phyloP scores from a whole-genome alignment of 2,797 vertebrate genomes.

The Macroramphosus scolopax region DNA sequence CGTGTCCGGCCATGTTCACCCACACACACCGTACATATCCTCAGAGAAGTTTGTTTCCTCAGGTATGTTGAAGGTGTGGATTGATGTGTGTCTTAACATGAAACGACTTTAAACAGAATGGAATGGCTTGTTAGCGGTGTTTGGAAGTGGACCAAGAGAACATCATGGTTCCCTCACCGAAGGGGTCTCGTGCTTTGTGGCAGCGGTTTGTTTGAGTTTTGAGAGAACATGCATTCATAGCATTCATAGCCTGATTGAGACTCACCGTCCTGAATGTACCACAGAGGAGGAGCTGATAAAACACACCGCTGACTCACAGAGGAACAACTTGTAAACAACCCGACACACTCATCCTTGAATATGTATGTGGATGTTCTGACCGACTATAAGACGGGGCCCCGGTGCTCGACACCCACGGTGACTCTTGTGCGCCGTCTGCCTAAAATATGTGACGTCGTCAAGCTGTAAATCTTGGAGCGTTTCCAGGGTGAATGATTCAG shows the following conservation, averaged over 20 bases:
- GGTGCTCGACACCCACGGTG: slow-evolving; percentile 22
- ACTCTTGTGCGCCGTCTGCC: slow-evolving; percentile 3
- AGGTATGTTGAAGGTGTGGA: slow-evolving; percentile 86
- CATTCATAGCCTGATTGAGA: slow-evolving; percentile 17
- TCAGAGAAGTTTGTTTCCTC: slow-evolving; percentile 80
- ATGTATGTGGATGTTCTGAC: slow-evolving; percentile 36
- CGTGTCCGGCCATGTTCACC: slow-evolving; percentile 83
- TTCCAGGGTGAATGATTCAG: slow-evolving; percentile 28
- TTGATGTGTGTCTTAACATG: slow-evolving; percentile 84
- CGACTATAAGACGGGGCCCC: slow-evolving; percentile 17
- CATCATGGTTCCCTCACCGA: slow-evolving; percentile 47
- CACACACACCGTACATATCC: slow-evolving; percentile 70
- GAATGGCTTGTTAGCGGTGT: slow-evolving; percentile 71
- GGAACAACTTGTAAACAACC: slow-evolving; percentile 45
- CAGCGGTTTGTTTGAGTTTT: slow-evolving; percentile 22
- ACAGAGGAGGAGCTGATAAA: slow-evolving; percentile 49
- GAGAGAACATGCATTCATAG: slow-evolving; percentile 19
- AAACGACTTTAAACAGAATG: slow-evolving; percentile 80
- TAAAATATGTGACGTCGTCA: slow-evolving; percentile 35
- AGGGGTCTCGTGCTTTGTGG: slow-evolving; percentile 37
- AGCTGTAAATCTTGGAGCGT: slow-evolving; percentile 30
- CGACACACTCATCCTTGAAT: slow-evolving; percentile 22
- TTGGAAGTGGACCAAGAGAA: slow-evolving; percentile 66
- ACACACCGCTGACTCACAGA: slow-evolving; percentile 56
- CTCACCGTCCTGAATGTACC: slow-evolving; percentile 23